Base-by-base conservation (phyloP, 37 sponge, comb jelly and placozoan genomes). In the Spongia lamella region DNA sequence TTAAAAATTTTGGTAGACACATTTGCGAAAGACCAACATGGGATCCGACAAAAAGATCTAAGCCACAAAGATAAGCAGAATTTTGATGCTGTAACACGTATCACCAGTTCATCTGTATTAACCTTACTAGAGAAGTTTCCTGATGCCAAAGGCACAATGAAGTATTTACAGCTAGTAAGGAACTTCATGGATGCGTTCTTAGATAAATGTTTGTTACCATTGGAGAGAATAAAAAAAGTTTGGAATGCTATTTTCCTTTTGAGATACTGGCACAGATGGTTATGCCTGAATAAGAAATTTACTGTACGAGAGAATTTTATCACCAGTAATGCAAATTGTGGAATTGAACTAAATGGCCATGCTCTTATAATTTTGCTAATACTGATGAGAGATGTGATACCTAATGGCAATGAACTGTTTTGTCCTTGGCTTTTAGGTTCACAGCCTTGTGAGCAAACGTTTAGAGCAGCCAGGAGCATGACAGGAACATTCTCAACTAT, bases 281-380 rank as follows among this genome's bases (percentile, higher is more conserved):
- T 79, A 11, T 24, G 56, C 6, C 14, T 9, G 20, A 9, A 69
- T 33, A 59, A 53, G 24, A 26, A 55, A 11, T 69, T 58, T 51
- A 69, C 80, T 17, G 27, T 79, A 20, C 33, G 2, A 7, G 17
- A 69, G 21, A 79, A 79, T 62, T 68, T 79, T 52, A 43, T 79
- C 13, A 69, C 80, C 6, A 30, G 19, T 0, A 79, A 79, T 79
- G 71, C 80, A 58, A 70, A 70, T 25, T 3, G 30, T 30, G 68
- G 80, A 26, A 58, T 79, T 56, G 70, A 79, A 37, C 58, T 79
- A 2, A 79, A 79, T 79, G 80, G 71, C 22, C 80, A 79, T 79
- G 38, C 70, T 7, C 36, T 79, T 24, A 79, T 79, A 17, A 68
- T 24, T 24, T 38, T 79, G 30, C 36, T 79, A 19, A 29, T 56